Conservation (phyloP, 2,797 vertebrate species). For the Acropternis orthonyx region DNA sequence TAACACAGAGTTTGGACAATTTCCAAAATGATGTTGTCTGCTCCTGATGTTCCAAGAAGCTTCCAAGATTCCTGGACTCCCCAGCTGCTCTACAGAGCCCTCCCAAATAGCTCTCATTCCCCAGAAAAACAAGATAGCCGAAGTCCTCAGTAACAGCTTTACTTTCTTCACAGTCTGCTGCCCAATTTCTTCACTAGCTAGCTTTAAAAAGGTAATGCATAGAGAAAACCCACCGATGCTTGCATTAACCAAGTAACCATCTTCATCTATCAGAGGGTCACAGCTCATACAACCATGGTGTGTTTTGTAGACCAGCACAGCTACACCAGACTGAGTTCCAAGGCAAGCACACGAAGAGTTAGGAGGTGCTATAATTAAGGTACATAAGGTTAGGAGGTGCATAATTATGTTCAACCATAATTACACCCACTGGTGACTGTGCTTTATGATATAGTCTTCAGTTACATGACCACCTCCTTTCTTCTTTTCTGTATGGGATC, state of each 20-base stretch:
- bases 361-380: conserved; percentile 39
- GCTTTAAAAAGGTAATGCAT: neutral
- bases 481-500: neutral
- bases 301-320: neutral
- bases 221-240: neutral
- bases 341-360: neutral
- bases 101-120: neutral
- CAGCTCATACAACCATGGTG: neutral
- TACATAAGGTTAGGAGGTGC: conserved; percentile 19
- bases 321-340: neutral
- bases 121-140: neutral
- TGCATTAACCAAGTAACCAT: neutral
- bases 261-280: neutral
- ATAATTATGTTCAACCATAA: conserved; percentile 58
- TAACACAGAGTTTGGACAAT: neutral
- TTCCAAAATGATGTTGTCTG: neutral
- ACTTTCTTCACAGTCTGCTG: neutral
- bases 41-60: neutral
- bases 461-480: conserved; percentile 52
- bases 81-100: neutral
- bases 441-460: neutral
- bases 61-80: conserved; percentile 11
- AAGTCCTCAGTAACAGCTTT: neutral
- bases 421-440: conserved; percentile 23
- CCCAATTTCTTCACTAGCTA: neutral